Base-by-base conservation (phyloP, 2,797 vertebrate species). In the Sebastes iracundus region DNA sequence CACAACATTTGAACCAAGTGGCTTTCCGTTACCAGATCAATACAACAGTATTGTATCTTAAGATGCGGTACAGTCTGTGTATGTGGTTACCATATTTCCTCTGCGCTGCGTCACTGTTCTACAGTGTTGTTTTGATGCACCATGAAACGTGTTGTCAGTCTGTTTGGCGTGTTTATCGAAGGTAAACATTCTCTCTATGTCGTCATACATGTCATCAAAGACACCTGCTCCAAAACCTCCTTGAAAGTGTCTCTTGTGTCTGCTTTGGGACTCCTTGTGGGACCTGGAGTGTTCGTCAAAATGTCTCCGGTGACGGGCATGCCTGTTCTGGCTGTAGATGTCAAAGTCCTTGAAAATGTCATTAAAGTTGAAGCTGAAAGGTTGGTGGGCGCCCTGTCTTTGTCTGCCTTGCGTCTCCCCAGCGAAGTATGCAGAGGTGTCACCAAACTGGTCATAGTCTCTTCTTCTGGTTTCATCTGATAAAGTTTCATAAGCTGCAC, bases 41-140 rank as follows among this genome's bases (percentile, higher is more conserved):
- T 66, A 81, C 72, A 87, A 82, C 55, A 71, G 28, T 60, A 9
- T 65, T 58, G 6, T n/a, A 73, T 53, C 55, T 94, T 86, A 96
- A 25, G 95, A 91, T 18, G 97, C 96, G 9, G 97, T 98, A 88
- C 98, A 99, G 93, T 99, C 98, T 1, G 97, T 99, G 76, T 99
- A 99, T 0, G 98, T 99, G 49, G 98, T 98, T 79, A 99, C 98
- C 98, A 99, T 99, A 81, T 99, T 99, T 81, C 98, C 98, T 93
- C 97, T 95, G 72, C 98, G 95, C 70, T 99, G 97, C 4, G 98
- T 99, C 91, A 99, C 98, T 87, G 98, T 99, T 89, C 97, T 97
- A 78, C 98, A 99, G 90, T 99, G 97, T 52, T 96, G 96, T 92
- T 98, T 99, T 58, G 96, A 96, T 64, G 96, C 95, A 62, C 96